A percentile compares a stretch with the other conserved stretches of the same genome.
Evolutionary conservation across 64 coral and sea anemone species (phyloP).

Genomic region (Porites lutea): DNA sequence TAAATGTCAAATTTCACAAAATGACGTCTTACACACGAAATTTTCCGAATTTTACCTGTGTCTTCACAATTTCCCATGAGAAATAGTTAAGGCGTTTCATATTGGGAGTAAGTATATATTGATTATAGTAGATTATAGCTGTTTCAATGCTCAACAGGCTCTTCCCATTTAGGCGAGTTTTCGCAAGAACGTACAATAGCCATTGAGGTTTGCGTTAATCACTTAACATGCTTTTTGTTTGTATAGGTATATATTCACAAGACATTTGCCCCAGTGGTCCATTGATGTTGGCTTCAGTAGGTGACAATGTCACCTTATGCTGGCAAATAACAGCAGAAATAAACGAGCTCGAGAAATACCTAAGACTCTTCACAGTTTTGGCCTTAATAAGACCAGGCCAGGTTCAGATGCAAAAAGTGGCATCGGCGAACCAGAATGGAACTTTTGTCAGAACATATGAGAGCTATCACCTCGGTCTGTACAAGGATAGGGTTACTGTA

Average conservation of each 20-base stretch:
- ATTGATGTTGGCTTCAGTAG: neutral
- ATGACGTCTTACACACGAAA: too few species aligned
- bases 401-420: neutral
- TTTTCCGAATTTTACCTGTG: too few species aligned
- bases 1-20: too few species aligned
- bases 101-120: too few species aligned
- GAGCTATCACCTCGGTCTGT: neutral
- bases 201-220: too few species aligned
- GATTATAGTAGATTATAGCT: too few species aligned
- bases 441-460: neutral
- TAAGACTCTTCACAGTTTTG: neutral
- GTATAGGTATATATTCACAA: neutral
- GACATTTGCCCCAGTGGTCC: neutral
- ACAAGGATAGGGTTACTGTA: neutral
- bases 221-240: neutral
- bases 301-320: slow-evolving; percentile 19
- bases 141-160: too few species aligned
- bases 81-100: too few species aligned
- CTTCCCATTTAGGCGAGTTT: too few species aligned
- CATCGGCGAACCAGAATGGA: neutral
- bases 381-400: slow-evolving; percentile 12
- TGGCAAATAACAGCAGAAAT: neutral
- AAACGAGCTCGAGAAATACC: too few species aligned
- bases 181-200: too few species aligned
- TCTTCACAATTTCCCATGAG: too few species aligned